Evolutionary conservation across 2,888 invertebrate genomes (phyloP).

Genomic region (Entomobrya multifasciata): DNA sequence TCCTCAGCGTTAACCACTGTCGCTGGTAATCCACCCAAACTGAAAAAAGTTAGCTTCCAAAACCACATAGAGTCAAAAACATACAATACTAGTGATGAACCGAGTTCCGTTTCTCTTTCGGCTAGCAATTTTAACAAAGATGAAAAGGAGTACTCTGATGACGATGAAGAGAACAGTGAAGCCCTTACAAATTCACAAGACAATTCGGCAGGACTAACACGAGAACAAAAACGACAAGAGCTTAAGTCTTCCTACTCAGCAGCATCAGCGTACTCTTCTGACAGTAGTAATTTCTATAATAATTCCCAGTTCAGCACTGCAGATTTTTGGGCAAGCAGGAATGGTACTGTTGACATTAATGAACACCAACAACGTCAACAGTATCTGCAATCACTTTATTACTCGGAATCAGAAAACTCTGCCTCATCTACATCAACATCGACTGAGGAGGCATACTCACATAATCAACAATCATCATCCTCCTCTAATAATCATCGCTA

Average conservation of each 20-base stretch:
- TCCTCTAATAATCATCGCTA: slow-evolving; percentile 49
- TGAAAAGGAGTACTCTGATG: slow-evolving; percentile 46
- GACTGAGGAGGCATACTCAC: slow-evolving; percentile 19
- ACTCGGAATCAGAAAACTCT: slow-evolving; percentile 58
- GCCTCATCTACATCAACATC: slow-evolving; percentile 9
- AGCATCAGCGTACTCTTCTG: slow-evolving; percentile 30
- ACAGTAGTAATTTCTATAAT: slow-evolving; percentile 34
- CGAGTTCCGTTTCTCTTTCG: slow-evolving; percentile 63
- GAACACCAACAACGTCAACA: slow-evolving; percentile 41
- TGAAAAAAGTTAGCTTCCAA: slow-evolving; percentile 63
- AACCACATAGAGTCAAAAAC: slow-evolving; percentile 60
- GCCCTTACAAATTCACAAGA: slow-evolving; percentile 13
- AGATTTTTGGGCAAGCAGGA: slow-evolving; percentile 68
- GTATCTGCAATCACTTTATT: slow-evolving; percentile 47
- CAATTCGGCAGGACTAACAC: slow-evolving; percentile 25
- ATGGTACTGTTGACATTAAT: slow-evolving; percentile 49
- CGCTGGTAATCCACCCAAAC: slow-evolving; percentile 46
- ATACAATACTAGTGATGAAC: slow-evolving; percentile 59
- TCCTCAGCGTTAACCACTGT: slow-evolving; percentile 33
- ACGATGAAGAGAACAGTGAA: slow-evolving; percentile 38
- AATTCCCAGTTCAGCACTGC: slow-evolving; percentile 66
- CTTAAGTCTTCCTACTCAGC: slow-evolving; percentile 57
- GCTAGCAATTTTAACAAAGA: slow-evolving; percentile 57
- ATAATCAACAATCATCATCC: slow-evolving; percentile 33
- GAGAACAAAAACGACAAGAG: slow-evolving; percentile 41